These are phyloP conservation scores for Atta cephalotes DNA, from an alignment of 1,140 invertebrate genomes.

Conservation along the genomic window DNA sequence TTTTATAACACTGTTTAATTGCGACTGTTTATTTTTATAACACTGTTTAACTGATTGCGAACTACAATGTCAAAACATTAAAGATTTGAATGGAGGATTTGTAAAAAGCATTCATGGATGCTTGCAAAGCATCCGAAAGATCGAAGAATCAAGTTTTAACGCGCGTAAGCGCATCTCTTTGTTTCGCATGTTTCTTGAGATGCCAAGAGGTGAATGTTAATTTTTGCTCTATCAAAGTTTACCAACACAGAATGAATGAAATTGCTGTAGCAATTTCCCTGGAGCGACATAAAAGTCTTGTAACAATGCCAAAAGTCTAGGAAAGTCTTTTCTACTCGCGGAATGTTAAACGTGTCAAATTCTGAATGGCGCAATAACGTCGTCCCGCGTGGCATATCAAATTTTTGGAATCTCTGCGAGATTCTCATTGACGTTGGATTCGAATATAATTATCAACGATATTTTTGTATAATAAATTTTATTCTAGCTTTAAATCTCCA, in stretches of 20 bases:
- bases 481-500: neutral
- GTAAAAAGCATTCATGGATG: constrained; percentile 23
- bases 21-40: no score
- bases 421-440: constrained; percentile 27
- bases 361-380: constrained; percentile 61
- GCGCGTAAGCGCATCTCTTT: neutral
- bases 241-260: constrained; percentile 48
- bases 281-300: constrained; percentile 68
- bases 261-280: constrained; percentile 72
- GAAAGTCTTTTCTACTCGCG: constrained; percentile 34
- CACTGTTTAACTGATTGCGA: neutral
- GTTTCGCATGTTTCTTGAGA: neutral
- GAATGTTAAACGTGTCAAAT: constrained; percentile 55
- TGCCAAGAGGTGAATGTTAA: constrained; percentile 66
- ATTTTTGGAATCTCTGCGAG: constrained; percentile 5
- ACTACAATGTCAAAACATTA: neutral
- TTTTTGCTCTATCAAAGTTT: constrained; percentile 64
- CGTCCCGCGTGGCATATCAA: constrained; percentile 21
- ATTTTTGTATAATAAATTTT: neutral
- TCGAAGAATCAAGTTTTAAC: constrained; percentile 31
- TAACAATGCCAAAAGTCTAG: constrained; percentile 45
- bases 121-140: neutral
- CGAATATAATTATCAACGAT: constrained; percentile 15
- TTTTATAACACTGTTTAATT: neutral
- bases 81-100: constrained; percentile 10